Base-by-base conservation (phyloP, 1,140 invertebrate genomes). In the Maniola jurtina region DNA sequence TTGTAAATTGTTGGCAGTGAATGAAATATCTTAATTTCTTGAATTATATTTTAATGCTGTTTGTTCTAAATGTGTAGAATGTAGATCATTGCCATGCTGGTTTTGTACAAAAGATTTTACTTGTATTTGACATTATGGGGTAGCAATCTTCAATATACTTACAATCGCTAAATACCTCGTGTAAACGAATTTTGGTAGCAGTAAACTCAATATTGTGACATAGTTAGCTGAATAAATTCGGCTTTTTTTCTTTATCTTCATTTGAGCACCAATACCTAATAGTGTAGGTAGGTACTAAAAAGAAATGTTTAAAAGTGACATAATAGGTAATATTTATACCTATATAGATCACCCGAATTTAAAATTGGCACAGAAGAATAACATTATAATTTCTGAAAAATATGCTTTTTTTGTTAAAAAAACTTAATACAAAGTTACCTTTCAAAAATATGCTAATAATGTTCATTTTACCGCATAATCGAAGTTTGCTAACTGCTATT, bases 331-430 rank as follows among this genome's bases (percentile, higher is more conserved):
- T n/a, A n/a, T n/a, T n/a, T n/a, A n/a, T n/a, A n/a, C n/a, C n/a
- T n/a, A 5, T 15, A 48, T 1, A 11, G 1, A 48, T 48, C 0
- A 13, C 40, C 5, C 40, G 13, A 42, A 42, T 42, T 42, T 55
- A 34, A 65, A 64, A 64, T 68, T 68, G 66, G 66, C 66, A 68
- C 66, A 68, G 61, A 68, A 55, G 55, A 68, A 25, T 25, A n/a
- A n/a, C n/a, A 55, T 55, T 55, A 55, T 55, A 34, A 55, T 55
- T 55, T 13, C 10, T 15, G 11, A 14, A 55, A 25, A 50, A 15
- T 6, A 7, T 33, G 25, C 11, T 8, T 52, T 25, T 14, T 52
- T 33, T 52, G 16, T 52, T 14, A 14, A 9, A 6, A 52, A 52
- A 16, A 52, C 48, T 25, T 25, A 16, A 52, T 25, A 48, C 10